Evolutionary conservation across 2,113 vertebrate genomes (phyloP), one percentile per base, ranked within the genome.

Genomic region (Spheniscus mendiculus): DNA sequence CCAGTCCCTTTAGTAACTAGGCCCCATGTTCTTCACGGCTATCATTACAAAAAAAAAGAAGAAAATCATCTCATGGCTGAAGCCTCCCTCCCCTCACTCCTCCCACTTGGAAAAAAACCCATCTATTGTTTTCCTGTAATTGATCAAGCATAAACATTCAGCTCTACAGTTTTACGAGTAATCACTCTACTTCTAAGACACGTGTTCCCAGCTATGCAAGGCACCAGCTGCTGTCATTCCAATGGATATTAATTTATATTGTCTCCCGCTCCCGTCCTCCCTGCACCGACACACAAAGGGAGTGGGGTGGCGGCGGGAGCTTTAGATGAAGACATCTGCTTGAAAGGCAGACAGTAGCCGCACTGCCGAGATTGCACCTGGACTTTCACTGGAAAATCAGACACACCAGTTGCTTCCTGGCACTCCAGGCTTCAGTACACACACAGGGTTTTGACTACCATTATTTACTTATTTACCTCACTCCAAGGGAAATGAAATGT

Each of bases 191-290:
- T 98, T 97, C 83, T 96, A 94, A 97, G 97, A 97, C 98, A 97
- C 88, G 91, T 98, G 98, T 97, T 97, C 15, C 10, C 85, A 95
- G 98, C 98, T 97, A 94, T 97, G 97, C 94, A 76, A 98, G 97
- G 97, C 97, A 97, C 92, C 97, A 98, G 96, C 98, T 98, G 98
- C 98, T 98, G 98, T 98, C 98, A 98, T 98, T 98, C 98, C 98
- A 98, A 97, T 98, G 97, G 98, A 98, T 98, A 98, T 98, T 98
- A 98, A 98, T 98, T 98, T 96, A 97, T 97, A 98, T 98, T 98
- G 97, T 98, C 95, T 98, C 96, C 93, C 90, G 61, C 96, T 91
- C 97, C 92, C 78, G 9, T 97, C 86, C 97, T 95, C 93, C 36
- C 91, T 20, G 82, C 36, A 78, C 93, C 26, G 85, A 87, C 36